Base-by-base conservation (phyloP, 2,888 invertebrate species). In the Spodoptera picta region DNA sequence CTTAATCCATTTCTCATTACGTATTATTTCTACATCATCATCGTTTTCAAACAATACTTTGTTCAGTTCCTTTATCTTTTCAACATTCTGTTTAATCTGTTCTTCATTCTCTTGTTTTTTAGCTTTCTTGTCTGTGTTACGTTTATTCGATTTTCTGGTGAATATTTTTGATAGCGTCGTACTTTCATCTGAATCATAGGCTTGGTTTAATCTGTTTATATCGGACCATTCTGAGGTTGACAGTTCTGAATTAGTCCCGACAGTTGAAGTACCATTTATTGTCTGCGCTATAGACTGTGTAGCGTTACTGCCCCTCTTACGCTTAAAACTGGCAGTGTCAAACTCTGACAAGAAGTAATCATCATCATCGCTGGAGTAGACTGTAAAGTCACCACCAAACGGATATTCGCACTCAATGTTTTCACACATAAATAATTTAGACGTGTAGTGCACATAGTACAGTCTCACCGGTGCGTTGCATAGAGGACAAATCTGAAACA, bases 381-480 rank as follows among this genome's bases (percentile, higher is more conserved):
- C 81, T 41, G 87, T 79, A 0, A 90, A 53, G 0, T 90, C 85
- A 45, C 88, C 86, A 0, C 88, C 90, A 74, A 91, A 93, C 12
- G 93, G 93, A 67, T 83, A 93, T 2, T 86, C 86, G 63, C 93
- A 94, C 2, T 80, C 69, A 0, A 69, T 53, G 54, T 92, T 91
- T 54, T 88, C 87, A 70, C 93, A 94, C 89, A 93, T 89, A 1
- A 85, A 56, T 19, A 93, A 61, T 75, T 89, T 89, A 44, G 91
- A 87, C 63, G 85, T 81, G 19, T 84, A 86, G 61, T 91, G 88
- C 24, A 93, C 82, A 51, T 85, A 87, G 65, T 84, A 92, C 0
- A 83, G 62, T 45, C 81, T 81, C 2, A 91, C 69, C 52, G 78
- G 68, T 3, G 86, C 83, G 10, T 78, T 76, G 72, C 92, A 93